A percentile compares a stretch with the other conserved stretches of the same genome.
Evolutionary conservation across 1,140 invertebrate species (phyloP).

Genomic region (Microplitis demolitor): DNA sequence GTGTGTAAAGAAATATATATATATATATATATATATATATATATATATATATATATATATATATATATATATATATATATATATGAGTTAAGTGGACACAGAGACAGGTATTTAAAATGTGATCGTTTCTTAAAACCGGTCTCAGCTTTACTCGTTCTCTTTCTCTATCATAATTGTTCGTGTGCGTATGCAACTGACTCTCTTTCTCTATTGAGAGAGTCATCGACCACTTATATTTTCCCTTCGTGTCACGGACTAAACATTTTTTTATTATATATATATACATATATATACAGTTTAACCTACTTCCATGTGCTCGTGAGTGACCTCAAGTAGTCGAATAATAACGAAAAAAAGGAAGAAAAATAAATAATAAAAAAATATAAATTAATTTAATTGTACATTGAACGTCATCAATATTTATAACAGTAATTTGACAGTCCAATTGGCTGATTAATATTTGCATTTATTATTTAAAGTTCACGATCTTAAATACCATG

Average conservation of each 20-base stretch:
- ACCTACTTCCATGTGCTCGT: conserved; percentile 7
- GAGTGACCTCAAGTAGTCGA: neutral
- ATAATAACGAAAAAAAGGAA: neutral
- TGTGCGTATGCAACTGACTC: neutral
- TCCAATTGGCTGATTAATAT: no score
- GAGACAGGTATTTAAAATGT: neutral
- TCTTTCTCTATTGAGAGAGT: neutral
- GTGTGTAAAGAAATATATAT: neutral
- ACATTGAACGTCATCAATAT: no score
- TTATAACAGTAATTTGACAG: no score
- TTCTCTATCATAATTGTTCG: neutral
- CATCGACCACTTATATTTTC: neutral
- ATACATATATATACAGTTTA: neutral
- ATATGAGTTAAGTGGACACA: neutral
- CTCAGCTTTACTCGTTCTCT: neutral
- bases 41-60: no score
- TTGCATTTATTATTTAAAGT: no score
- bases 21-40: no score
- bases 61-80: no score
- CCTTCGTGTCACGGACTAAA: neutral
- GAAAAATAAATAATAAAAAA: neutral
- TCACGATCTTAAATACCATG: no score
- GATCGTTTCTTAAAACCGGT: conserved; percentile 5
- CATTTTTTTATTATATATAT: neutral
- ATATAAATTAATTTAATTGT: no score